Percentiles rank a stretch among this genome's conserved stretches.
phyloP scores from a whole-genome alignment of 2,113 vertebrate genomes.

The Eretmochelys imbricata region DNA sequence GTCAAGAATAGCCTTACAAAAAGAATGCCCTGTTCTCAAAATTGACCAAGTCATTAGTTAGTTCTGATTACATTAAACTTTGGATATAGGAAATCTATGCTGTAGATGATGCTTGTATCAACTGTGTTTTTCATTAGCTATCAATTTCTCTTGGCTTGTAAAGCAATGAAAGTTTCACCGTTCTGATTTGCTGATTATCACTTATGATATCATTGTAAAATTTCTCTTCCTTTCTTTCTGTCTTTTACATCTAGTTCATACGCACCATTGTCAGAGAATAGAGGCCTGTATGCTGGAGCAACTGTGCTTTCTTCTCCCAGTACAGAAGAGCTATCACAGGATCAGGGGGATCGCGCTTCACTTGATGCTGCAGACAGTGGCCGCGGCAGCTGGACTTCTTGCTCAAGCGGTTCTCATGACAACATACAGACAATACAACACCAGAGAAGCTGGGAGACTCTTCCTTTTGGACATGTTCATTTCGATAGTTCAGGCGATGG shows the following conservation, averaged over 20 bases:
- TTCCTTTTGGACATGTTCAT: slow-evolving; percentile 86
- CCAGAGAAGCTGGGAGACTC: slow-evolving; percentile 95
- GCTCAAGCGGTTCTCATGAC: slow-evolving; percentile 97
- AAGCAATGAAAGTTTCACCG: background rate
- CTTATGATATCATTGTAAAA: background rate
- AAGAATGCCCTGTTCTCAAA: background rate
- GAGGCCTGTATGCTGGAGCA: slow-evolving; percentile 89
- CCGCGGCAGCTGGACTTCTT: slow-evolving; percentile 98
- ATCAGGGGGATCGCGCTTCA: slow-evolving; percentile 95
- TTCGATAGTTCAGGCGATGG: slow-evolving; percentile 82
- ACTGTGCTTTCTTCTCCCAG: slow-evolving; percentile 95
- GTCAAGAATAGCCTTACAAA: background rate
- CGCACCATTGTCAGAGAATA: slow-evolving; percentile 89
- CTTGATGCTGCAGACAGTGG: slow-evolving; percentile 97
- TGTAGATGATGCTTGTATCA: background rate
- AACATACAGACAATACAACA: slow-evolving; percentile 98
- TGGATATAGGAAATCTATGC: background rate
- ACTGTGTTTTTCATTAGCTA: background rate
- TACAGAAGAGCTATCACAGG: slow-evolving; percentile 95
- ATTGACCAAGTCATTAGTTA: background rate
- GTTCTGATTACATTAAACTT: background rate
- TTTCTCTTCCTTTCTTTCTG: background rate
- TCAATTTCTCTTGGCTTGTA: background rate
- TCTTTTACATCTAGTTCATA: slow-evolving; percentile 83
- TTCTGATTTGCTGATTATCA: background rate